phyloP scores from a whole-genome alignment of 2,113 vertebrate genomes.

The Calidris pygmaea region DNA sequence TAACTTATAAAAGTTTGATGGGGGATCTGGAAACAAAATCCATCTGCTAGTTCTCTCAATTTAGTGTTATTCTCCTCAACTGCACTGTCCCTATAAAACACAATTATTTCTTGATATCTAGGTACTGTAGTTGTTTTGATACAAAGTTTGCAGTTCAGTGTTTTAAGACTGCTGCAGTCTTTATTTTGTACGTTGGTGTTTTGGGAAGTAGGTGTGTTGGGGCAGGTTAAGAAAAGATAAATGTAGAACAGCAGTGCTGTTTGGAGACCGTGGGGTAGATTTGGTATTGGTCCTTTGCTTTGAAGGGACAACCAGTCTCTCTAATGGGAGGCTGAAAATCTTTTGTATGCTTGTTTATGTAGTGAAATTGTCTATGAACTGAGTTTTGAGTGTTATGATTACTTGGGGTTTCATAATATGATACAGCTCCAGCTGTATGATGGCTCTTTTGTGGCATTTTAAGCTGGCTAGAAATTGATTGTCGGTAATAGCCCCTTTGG shows the following conservation, averaged over 20 bases:
- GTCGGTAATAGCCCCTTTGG: background rate
- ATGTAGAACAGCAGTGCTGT: background rate
- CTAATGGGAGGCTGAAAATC: background rate
- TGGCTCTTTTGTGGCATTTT: background rate
- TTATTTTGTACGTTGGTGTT: background rate
- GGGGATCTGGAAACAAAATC: background rate
- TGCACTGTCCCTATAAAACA: background rate
- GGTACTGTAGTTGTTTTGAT: background rate
- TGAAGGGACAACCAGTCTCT: background rate
- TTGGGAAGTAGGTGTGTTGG: background rate
- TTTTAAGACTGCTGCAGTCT: background rate
- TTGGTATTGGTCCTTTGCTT: background rate
- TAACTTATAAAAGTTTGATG: background rate
- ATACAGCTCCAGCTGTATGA: background rate
- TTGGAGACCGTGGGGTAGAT: background rate
- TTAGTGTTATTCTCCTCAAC: background rate
- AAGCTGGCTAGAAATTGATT: background rate
- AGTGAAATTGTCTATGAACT: background rate
- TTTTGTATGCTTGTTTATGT: background rate
- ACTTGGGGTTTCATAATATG: background rate
- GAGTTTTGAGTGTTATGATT: background rate
- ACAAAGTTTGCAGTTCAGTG: background rate
- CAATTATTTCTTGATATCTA: background rate
- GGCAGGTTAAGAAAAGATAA: background rate
- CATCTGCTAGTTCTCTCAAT: background rate